Conservation (phyloP, 1,140 invertebrate genomes). For the Formica selysi region DNA sequence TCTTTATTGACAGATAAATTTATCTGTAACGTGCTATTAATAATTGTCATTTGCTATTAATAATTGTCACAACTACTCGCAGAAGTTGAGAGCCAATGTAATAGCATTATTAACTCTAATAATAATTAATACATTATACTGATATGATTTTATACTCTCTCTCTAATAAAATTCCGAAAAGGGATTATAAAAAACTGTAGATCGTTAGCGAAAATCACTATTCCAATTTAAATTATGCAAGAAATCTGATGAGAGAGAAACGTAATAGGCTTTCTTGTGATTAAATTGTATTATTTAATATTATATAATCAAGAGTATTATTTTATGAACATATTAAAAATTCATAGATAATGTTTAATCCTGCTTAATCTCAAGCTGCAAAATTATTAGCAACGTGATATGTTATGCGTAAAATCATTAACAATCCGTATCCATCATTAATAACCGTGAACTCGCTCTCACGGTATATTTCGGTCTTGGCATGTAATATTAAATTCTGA, state of each 20-base stretch:
- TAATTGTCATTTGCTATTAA: conserved; percentile 42
- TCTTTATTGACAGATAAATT: conserved; percentile 37
- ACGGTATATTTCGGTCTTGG: conserved; percentile 43
- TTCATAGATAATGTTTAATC: neutral
- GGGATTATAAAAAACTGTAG: neutral
- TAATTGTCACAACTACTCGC: conserved; percentile 15
- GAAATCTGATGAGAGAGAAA: neutral
- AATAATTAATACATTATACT: neutral
- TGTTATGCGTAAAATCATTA: conserved; percentile 30
- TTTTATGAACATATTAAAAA: neutral
- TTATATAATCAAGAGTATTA: neutral
- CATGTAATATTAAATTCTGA: conserved; percentile 46
- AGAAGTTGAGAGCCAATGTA: neutral
- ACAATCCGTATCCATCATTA: conserved; percentile 13
- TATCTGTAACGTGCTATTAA: conserved; percentile 42
- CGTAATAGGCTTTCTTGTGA: conserved; percentile 1
- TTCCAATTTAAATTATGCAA: neutral
- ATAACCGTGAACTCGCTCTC: conserved; percentile 43
- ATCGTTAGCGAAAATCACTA: neutral
- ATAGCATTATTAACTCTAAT: conserved; percentile 11
- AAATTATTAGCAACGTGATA: conserved; percentile 34
- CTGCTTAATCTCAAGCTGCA: neutral
- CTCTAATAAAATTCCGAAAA: neutral
- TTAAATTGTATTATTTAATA: conserved; percentile 33
- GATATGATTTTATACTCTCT: neutral